Percentiles rank a stretch among this genome's conserved stretches.
These are phyloP conservation scores for Palloptera scutellata DNA, from an alignment of 2,888 invertebrate genomes.

Conservation along the genomic window DNA sequence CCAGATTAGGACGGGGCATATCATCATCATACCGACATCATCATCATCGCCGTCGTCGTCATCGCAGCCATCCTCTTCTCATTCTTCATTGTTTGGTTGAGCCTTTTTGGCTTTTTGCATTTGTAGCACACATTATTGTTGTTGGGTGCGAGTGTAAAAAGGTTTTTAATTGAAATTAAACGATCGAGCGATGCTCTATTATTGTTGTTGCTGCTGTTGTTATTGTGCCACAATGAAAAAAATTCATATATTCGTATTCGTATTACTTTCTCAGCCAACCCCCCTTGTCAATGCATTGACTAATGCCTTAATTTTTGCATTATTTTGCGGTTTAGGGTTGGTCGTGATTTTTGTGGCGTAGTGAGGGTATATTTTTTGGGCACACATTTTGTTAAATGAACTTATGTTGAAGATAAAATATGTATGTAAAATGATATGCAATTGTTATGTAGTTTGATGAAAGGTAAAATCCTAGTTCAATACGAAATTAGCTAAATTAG, in stretches of 20 bases:
- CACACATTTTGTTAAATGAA: too few species aligned
- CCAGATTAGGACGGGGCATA: neutral
- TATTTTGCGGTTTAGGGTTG: conserved; percentile 61
- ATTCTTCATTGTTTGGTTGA: conserved; percentile 28
- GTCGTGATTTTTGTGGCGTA: conserved; percentile 52
- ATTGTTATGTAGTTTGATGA: too few species aligned
- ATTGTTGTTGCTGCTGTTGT: conserved; percentile 41
- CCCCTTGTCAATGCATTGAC: conserved; percentile 37
- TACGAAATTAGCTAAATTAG: too few species aligned
- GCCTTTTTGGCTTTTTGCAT: conserved; percentile 58
- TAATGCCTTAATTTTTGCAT: conserved; percentile 60
- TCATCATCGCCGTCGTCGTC: conserved; percentile 26
- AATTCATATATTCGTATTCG: too few species aligned
- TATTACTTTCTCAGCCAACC: conserved; percentile 24
- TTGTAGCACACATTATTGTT: conserved; percentile 24
- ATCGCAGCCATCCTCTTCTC: conserved; percentile 21
- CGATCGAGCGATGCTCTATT: conserved; percentile 52
- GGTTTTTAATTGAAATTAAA: conserved; percentile 64
- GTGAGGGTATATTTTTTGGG: conserved; percentile 13
- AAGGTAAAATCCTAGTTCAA: too few species aligned
- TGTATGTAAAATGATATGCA: too few species aligned
- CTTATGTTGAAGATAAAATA: too few species aligned
- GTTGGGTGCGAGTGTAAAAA: conserved; percentile 46
- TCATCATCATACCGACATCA: conserved; percentile 10
- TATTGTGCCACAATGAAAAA: conserved; percentile 40